Evolutionary conservation across 2,888 invertebrate species (phyloP).

Genomic region (Syritta pipiens): DNA sequence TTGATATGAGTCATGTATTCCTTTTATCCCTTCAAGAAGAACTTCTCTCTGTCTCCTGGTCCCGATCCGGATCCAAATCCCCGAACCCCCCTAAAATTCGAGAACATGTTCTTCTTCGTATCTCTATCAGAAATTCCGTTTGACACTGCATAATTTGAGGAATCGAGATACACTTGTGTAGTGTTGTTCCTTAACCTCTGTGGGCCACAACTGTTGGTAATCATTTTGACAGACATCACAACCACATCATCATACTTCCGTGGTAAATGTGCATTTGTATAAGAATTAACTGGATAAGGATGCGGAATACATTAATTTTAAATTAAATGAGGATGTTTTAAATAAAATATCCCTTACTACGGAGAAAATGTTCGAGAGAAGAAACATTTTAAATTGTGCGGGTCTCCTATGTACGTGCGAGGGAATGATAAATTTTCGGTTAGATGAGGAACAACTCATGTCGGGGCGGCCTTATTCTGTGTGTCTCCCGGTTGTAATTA

Average conservation of each 20-base stretch:
- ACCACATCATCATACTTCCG: conserved; percentile 10
- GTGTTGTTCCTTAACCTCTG: no score
- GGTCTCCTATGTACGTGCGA: conserved; percentile 17
- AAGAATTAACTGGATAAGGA: conserved; percentile 20
- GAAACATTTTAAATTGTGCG: conserved; percentile 4
- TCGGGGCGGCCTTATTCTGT: neutral
- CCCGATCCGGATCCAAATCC: no score
- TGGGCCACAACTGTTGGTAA: neutral
- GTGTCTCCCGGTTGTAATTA: conserved; percentile 40
- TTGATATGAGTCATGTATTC: conserved; percentile 34
- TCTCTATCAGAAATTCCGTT: conserved; percentile 40
- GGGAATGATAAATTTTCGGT: conserved; percentile 30
- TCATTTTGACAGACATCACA: neutral
- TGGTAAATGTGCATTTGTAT: conserved; percentile 26
- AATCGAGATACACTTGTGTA: no score
- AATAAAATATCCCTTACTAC: conserved; percentile 33
- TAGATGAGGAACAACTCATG: neutral
- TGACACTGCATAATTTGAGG: conserved; percentile 25
- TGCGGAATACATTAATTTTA: conserved; percentile 29
- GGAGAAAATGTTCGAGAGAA: neutral
- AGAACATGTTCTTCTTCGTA: conserved; percentile 2
- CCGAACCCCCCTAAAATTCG: no score
- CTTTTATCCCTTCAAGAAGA: conserved; percentile 12
- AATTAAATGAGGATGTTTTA: conserved; percentile 27
- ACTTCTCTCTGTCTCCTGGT: no score